Evolutionary conservation across 2,797 vertebrate genomes (phyloP), one percentile per base, ranked within the genome.

Genomic region (Sebastes ruberrimus): DNA sequence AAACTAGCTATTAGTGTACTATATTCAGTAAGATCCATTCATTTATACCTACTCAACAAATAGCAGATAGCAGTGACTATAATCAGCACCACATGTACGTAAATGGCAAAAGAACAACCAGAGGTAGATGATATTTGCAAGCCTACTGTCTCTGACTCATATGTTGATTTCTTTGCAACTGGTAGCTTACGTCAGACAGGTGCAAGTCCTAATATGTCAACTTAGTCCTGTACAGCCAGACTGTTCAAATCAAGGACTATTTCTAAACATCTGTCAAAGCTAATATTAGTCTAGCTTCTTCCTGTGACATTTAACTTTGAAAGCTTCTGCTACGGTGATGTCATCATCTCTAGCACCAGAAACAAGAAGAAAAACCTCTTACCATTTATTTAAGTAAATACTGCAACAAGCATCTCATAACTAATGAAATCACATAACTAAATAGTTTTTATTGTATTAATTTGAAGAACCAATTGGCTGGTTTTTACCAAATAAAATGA

Each of bases 191-290:
- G 1, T 79, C 53, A 77, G 25, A 35, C 22, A 18, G 28, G n/a
- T 62, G 28, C 46, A 49, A 56, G 52, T 63, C 25, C 62, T 38
- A 2, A 23, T 16, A 55, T 57, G 30, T 55, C 10, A 77, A 78
- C 18, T n/a, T 38, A 28, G 9, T 81, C 33, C 14, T 2, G 46
- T 11, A 11, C 7, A 71, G 35, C 9, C 20, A 18, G 33, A n/a
- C 59, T 77, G 57, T 30, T 66, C 2, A 4, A 63, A n/a, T 81
- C 46, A 68, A 59, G 16, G 35, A 52, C 25, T 27, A 23, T 56
- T 67, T 76, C 25, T 13, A 13, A 77, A 61, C 49, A 74, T n/a
- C 10, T 55, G 38, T 70, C 64, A 66, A 35, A 76, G 63, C n/a
- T 33, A 80, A 55, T 46, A 61, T 56, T 42, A 52, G 23, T 71